Evolutionary conservation across 1,140 invertebrate species (phyloP), one percentile per base, ranked within the genome.

Genomic region (Zaprionus kolodkinae): DNA sequence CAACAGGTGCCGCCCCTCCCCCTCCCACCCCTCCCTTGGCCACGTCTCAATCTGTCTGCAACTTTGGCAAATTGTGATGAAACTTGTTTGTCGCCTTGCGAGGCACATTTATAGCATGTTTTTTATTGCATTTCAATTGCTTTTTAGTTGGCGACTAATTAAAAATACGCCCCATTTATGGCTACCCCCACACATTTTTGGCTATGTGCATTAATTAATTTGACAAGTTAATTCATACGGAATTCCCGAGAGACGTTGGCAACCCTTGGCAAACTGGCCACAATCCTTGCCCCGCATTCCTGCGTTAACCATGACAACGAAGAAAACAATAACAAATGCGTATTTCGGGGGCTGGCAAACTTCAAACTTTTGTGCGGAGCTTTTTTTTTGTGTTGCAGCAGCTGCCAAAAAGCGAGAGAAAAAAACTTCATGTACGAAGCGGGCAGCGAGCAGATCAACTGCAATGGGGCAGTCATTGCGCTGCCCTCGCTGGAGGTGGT

Each of bases 401-500:
- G 17, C 36, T 56, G 43, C 38, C 38, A n/a, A 21, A 56, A 11
- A 55, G 11, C 10, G 21, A 60, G n/a, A 64, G 43, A 40, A 25
- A 50, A 40, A 25, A 69, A 64, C 48, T 76, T 61, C 40, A 88
- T 88, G 85, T 88, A 89, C 74, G 86, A 80, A 27, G 60, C 66
- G 33, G 82, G 88, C 57, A 74, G 71, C 27, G 79, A 91, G 45
- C 79, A 81, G 66, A 90, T 92, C 66, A 83, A 91, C 40, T 92
- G 91, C 71, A 92, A 92, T 72, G 91, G 91, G 50, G 72, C 50
- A 61, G 30, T 81, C 43, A 91, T 91, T 27, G 72, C 69, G 48
- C 68, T 92, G 72, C 91, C 91, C 59, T 78, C 77, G 54, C 57
- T 92, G 76, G 86, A 91, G 78, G 91, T 91, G 36, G 91, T 90